A percentile compares a stretch with the other conserved stretches of the same genome.
Conservation (phyloP, 2,888 invertebrate genomes). For the Pristionchus fissidentatus region DNA sequence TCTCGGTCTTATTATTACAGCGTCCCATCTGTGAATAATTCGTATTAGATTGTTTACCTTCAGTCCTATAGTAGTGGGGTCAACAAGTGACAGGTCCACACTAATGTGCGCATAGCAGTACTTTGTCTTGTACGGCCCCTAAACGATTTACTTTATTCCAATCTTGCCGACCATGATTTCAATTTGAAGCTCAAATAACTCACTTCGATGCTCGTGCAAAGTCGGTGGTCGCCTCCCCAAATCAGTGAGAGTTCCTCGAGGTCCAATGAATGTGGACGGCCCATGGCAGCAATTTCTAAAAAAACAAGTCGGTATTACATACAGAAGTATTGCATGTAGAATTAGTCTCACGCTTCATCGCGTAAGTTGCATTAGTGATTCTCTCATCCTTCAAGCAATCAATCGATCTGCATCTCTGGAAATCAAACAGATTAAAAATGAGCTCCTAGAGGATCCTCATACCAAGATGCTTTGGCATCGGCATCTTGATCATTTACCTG, state of each 20-base stretch:
- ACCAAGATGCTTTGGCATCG: too few relatives aligned
- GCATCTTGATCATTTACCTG: too few relatives aligned
- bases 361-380: not conserved
- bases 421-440: too few relatives aligned
- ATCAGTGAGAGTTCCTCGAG: not conserved
- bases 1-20: too few relatives aligned
- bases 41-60: not conserved
- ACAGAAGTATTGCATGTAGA: too few relatives aligned
- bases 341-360: not conserved
- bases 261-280: not conserved
- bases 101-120: not conserved
- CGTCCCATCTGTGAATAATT: not conserved
- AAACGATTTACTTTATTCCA: too few relatives aligned
- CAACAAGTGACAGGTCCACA: not conserved
- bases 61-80: not conserved
- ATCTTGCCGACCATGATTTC: too few relatives aligned
- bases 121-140: not conserved
- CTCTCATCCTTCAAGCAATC: not conserved
- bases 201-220: not conserved
- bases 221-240: conserved; percentile 5
- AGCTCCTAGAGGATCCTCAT: too few relatives aligned
- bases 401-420: not conserved
- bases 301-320: too few relatives aligned
- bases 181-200: too few relatives aligned
- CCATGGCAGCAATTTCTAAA: not conserved